Conservation (phyloP, 2,113 vertebrate genomes). For the Leucopsar rothschildi region DNA sequence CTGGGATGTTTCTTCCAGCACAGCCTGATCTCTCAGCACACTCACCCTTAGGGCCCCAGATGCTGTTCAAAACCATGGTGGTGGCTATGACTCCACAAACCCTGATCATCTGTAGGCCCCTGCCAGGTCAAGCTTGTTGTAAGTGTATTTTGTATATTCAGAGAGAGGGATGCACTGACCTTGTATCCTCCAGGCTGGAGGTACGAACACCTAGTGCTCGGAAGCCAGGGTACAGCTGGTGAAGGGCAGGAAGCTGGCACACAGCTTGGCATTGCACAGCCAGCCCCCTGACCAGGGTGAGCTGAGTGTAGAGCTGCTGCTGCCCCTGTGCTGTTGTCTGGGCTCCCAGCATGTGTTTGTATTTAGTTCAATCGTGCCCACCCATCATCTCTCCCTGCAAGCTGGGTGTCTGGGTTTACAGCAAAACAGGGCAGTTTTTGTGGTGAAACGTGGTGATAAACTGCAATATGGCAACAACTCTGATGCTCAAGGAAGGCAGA, state of each 20-base stretch:
- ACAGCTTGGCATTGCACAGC: background rate
- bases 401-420: rapidly evolving
- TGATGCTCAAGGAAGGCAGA: background rate
- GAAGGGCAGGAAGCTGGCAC: background rate
- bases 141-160: background rate
- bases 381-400: background rate
- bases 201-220: rapidly evolving
- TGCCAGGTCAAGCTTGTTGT: background rate
- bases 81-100: background rate
- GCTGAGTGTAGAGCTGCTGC: background rate
- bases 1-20: background rate
- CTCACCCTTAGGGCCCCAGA: background rate
- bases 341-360: background rate
- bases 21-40: rapidly evolving
- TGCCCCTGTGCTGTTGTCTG: background rate
- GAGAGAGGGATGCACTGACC: background rate
- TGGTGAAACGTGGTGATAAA: background rate
- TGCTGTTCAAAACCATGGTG: rapidly evolving
- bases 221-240: rapidly evolving
- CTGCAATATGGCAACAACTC: rapidly evolving
- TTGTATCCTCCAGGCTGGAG: background rate
- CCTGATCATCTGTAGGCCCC: background rate
- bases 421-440: background rate
- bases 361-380: rapidly evolving
- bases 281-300: rapidly evolving